Percentiles rank a stretch among this genome's conserved stretches.
Evolutionary conservation across 2,113 vertebrate species (phyloP).

Genomic region (Paramormyrops kingsleyae): DNA sequence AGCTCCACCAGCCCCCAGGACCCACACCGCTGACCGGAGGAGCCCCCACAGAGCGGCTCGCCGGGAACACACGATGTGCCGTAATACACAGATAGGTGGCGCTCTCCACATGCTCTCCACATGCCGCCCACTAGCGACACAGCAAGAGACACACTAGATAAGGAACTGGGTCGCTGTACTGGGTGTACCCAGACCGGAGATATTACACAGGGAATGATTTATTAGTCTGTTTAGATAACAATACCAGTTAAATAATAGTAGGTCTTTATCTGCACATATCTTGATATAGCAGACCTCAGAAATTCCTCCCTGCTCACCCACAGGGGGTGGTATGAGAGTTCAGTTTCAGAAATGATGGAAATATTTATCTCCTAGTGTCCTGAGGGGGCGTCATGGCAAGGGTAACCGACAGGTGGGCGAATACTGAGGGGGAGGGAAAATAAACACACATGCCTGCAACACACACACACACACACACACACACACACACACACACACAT

Average conservation of each 20-base stretch:
- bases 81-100: not conserved
- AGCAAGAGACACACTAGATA: not conserved
- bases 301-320: not conserved
- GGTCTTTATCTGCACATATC: not conserved
- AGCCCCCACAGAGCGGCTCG: not conserved
- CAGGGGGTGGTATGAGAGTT: not conserved
- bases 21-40: not conserved
- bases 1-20: not conserved
- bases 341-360: constrained; percentile 1
- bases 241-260: not conserved
- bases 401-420: not conserved
- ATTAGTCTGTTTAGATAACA: not conserved
- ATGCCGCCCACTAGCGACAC: not conserved
- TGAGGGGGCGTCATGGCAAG: constrained; percentile 4
- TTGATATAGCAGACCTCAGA: not conserved
- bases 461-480: not conserved
- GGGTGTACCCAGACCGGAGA: not conserved
- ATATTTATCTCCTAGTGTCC: not conserved
- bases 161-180: not conserved
- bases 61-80: not conserved
- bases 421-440: not conserved
- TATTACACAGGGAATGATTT: not conserved
- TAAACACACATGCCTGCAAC: not conserved
- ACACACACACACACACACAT: not conserved
- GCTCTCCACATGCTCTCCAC: not conserved